Percentiles rank a stretch among this genome's conserved stretches.
Evolutionary conservation across 2,888 invertebrate species (phyloP).

Genomic region (Mesorhabditis sp.): DNA sequence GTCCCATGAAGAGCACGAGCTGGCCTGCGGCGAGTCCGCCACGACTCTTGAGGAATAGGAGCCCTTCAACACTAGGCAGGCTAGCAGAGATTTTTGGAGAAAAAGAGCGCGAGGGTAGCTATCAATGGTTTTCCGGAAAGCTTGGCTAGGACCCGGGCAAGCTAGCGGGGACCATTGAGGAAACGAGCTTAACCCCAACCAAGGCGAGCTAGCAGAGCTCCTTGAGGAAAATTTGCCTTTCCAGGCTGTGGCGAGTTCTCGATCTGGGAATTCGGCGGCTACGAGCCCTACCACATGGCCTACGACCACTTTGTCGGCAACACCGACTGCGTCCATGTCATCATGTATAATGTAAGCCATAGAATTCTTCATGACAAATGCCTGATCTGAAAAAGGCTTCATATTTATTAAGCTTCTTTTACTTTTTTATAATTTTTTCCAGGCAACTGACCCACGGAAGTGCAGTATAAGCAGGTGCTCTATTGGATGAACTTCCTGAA

Average conservation of each 20-base stretch:
- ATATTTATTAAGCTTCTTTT: neutral
- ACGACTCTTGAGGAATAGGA: too few species aligned
- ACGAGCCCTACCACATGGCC: slow-evolving; percentile 68
- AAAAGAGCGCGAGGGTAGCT: too few species aligned
- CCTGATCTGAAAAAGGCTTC: neutral
- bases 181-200: too few species aligned
- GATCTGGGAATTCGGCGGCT: slow-evolving; percentile 75
- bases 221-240: slow-evolving; percentile 46
- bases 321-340: slow-evolving; percentile 67
- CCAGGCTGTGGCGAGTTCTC: slow-evolving; percentile 66
- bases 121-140: too few species aligned
- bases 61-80: too few species aligned
- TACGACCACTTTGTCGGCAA: slow-evolving; percentile 74
- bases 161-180: too few species aligned
- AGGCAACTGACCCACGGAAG: slow-evolving; percentile 69
- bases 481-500: slow-evolving; percentile 76
- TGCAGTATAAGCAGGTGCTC: slow-evolving; percentile 62
- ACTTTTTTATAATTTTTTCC: slow-evolving; percentile 59
- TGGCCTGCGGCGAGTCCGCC: too few species aligned
- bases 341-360: slow-evolving; percentile 62
- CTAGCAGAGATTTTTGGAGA: too few species aligned
- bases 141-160: too few species aligned
- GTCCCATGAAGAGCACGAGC: too few species aligned
- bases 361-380: neutral
- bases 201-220: too few species aligned